Percentiles rank a stretch among this genome's conserved stretches.
phyloP scores from a whole-genome alignment of 1,140 invertebrate species.

The Nebria ingens region DNA sequence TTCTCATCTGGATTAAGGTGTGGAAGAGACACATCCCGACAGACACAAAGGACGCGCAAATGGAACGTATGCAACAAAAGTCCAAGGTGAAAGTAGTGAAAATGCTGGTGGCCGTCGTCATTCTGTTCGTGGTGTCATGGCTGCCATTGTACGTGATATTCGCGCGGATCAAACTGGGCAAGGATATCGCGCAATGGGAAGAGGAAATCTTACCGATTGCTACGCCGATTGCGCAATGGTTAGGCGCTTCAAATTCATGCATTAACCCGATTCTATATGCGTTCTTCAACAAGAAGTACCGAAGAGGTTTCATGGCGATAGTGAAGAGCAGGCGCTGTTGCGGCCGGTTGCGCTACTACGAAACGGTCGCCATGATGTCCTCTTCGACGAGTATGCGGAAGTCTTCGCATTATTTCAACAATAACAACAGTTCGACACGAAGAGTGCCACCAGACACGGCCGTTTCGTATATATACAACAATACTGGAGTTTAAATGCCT shows the following conservation, averaged over 20 bases:
- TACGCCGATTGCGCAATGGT: conserved; percentile 89
- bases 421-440: conserved; percentile 51
- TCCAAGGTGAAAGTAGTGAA: conserved; percentile 92
- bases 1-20: conserved; percentile 87
- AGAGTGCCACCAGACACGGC: conserved; percentile 54
- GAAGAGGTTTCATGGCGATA: conserved; percentile 84
- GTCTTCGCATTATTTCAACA: conserved; percentile 67
- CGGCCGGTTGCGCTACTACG: conserved; percentile 68
- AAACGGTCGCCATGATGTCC: conserved; percentile 71
- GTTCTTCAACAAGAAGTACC: conserved; percentile 94
- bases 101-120: conserved; percentile 91
- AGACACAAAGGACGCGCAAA: conserved; percentile 81
- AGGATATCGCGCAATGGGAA: conserved; percentile 56
- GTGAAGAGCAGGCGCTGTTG: conserved; percentile 75
- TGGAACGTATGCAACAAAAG: conserved; percentile 84
- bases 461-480: conserved; percentile 63
- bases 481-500: conserved; percentile 41
- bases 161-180: conserved; percentile 72
- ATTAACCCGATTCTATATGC: conserved; percentile 97
- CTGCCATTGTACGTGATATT: conserved; percentile 87
- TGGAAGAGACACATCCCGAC: conserved; percentile 78
- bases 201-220: conserved; percentile 70
- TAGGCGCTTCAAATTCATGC: conserved; percentile 91
- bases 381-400: conserved; percentile 71
- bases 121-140: conserved; percentile 91